Base-by-base conservation (phyloP, 53 echinoderm and acorn worm species). In the Actinopyga echinites region DNA sequence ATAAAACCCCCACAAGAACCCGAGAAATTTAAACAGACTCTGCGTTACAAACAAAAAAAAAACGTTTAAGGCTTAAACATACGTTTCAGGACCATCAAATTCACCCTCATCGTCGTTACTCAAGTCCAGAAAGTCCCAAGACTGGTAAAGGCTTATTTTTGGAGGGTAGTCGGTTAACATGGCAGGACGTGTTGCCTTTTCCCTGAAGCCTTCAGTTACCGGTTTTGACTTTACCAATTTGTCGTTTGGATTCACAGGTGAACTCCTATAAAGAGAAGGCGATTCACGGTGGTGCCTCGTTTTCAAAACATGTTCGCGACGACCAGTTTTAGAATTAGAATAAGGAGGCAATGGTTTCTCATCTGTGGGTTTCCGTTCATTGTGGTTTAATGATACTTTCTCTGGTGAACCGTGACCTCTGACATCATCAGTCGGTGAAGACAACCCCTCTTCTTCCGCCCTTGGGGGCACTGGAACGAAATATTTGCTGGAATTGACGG, bases 71-170 rank as follows among this genome's bases (percentile, higher is more conserved):
- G 10, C 38, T 69, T 54, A 77, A 17, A 77, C 77, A 54, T 55
- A 53, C 45, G 77, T 77, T 77, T 77, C 77, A 8, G 77, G 77
- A 22, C 77, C 77, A 30, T 53, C 77, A 49, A 77, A 77, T 53
- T 77, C 77, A 2, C 77, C 77, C 15, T 77, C 77, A 52, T 77
- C 77, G 21, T 77, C 69, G 33, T 69, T 69, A 38, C 11, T 28
- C 20, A 77, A 49, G 53, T 77, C 77, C 9, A 77, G 56, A 55
- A 77, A 77, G 22, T 77, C 77, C 77, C 77, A 77, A 77, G 56
- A 44, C 0, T 77, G 77, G 26, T 77, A 56, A 23, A 77, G 25
- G 30, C 77, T 77, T 55, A 77, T 53, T 29, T 56, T 53, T n/a
- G 77, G 77, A 44, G 77, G 54, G 1, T 28, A 77, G 30, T 77